Percentiles rank a stretch among this genome's conserved stretches.
Conservation (phyloP, 2,113 vertebrate genomes). For the Tachysurus fulvidraco region DNA sequence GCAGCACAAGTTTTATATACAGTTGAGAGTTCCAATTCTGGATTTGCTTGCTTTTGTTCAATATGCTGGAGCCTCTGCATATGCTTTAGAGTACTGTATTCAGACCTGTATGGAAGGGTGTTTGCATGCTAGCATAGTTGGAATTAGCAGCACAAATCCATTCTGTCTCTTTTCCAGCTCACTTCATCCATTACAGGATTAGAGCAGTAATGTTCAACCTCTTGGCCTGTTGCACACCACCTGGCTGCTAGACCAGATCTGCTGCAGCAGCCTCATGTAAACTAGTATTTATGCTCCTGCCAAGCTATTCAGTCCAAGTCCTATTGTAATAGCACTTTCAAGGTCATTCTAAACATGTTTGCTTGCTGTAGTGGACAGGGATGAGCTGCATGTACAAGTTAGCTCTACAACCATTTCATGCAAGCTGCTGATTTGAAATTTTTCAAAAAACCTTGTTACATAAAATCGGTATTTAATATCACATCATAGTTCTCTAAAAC, state of each 20-base stretch:
- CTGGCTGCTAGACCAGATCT: constrained; percentile 43
- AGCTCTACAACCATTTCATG: constrained; percentile 20
- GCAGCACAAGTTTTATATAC: background rate
- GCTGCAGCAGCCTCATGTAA: constrained; percentile 47
- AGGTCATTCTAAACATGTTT: constrained; percentile 44
- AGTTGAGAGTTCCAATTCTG: background rate
- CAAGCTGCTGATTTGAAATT: background rate
- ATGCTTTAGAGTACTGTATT: constrained; percentile 26
- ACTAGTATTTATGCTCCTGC: constrained; percentile 55
- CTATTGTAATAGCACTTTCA: constrained; percentile 48
- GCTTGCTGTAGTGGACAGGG: background rate
- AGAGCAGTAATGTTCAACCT: constrained; percentile 58
- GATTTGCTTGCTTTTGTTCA: background rate
- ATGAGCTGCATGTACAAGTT: background rate
- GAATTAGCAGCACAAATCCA: constrained; percentile 28
- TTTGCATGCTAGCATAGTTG: background rate
- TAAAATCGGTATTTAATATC: background rate
- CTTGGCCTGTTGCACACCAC: constrained; percentile 35
- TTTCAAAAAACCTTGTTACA: background rate
- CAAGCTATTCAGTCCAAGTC: constrained; percentile 36
- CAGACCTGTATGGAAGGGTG: background rate
- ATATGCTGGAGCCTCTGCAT: background rate
- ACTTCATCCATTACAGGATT: constrained; percentile 67
- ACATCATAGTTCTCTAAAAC: background rate
- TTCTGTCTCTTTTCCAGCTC: constrained; percentile 55